Conservation (phyloP, 2,113 vertebrate species). For the Nothoprocta perdicaria region DNA sequence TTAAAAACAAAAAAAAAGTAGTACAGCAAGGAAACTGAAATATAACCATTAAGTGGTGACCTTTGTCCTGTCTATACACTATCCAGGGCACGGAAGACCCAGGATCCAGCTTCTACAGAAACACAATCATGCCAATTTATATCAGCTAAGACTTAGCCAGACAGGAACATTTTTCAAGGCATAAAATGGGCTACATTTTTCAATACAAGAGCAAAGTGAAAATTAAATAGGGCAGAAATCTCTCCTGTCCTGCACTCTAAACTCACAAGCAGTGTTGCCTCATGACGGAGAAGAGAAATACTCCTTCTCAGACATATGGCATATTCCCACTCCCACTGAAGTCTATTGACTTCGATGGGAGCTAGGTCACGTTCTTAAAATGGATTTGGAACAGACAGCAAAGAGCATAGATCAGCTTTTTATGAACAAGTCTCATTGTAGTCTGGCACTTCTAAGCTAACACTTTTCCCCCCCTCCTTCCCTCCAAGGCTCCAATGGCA, state of each 20-base stretch:
- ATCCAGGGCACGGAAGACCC: not conserved
- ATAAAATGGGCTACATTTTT: not conserved
- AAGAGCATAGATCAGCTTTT: not conserved
- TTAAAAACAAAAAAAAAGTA: not conserved
- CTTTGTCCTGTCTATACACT: not conserved
- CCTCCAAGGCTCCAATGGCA: not conserved
- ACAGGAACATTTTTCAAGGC: not conserved
- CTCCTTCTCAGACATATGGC: not conserved
- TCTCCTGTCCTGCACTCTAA: not conserved
- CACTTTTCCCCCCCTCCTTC: not conserved
- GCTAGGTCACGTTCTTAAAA: not conserved
- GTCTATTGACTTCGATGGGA: not conserved
- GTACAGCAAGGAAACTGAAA: not conserved
- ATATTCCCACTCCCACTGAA: not conserved
- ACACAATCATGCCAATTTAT: not conserved
- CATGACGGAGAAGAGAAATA: not conserved
- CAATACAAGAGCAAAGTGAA: not conserved
- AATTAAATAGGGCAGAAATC: not conserved
- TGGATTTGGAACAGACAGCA: not conserved
- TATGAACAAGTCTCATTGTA: not conserved
- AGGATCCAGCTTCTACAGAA: not conserved
- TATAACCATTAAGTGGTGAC: rapidly evolving
- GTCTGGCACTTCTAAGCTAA: not conserved
- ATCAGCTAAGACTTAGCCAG: not conserved
- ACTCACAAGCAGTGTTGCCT: not conserved